Evolutionary conservation across 2,888 invertebrate genomes (phyloP).

Genomic region (Parthenolecanium corni): DNA sequence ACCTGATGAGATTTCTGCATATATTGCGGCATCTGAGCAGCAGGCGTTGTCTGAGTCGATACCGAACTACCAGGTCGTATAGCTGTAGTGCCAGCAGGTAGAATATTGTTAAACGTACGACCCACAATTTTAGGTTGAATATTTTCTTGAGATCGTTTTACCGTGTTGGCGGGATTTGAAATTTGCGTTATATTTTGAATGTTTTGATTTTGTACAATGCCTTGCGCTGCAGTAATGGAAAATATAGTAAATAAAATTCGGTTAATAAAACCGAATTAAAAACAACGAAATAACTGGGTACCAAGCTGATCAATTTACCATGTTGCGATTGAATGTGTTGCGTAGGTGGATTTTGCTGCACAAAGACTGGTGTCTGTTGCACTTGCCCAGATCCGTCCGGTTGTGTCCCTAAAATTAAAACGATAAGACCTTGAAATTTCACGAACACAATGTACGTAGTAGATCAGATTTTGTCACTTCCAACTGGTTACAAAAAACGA

Average conservation of each 20-base stretch:
- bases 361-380: constrained; percentile 53
- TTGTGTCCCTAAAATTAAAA: constrained; percentile 43
- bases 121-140: constrained; percentile 41
- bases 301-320: constrained; percentile 42
- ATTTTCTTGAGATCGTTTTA: constrained; percentile 34
- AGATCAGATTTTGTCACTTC: too few relatives aligned
- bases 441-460: too few relatives aligned
- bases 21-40: constrained; percentile 39
- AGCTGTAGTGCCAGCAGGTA: constrained; percentile 26
- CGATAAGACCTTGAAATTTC: too few relatives aligned
- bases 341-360: constrained; percentile 66
- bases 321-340: constrained; percentile 56
- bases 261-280: too few relatives aligned
- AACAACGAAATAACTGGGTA: too few relatives aligned
- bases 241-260: too few relatives aligned
- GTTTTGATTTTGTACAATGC: constrained; percentile 31
- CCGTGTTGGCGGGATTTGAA: constrained; percentile 29
- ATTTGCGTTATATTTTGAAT: constrained; percentile 32
- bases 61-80: constrained; percentile 65
- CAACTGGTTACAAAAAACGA: too few relatives aligned
- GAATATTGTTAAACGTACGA: constrained; percentile 21
- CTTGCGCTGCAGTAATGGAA: constrained; percentile 24
- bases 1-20: constrained; percentile 30
- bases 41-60: constrained; percentile 62
- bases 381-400: constrained; percentile 46